Evolutionary conservation across 2,888 invertebrate species (phyloP).

Genomic region (Chromoteleia sp.): DNA sequence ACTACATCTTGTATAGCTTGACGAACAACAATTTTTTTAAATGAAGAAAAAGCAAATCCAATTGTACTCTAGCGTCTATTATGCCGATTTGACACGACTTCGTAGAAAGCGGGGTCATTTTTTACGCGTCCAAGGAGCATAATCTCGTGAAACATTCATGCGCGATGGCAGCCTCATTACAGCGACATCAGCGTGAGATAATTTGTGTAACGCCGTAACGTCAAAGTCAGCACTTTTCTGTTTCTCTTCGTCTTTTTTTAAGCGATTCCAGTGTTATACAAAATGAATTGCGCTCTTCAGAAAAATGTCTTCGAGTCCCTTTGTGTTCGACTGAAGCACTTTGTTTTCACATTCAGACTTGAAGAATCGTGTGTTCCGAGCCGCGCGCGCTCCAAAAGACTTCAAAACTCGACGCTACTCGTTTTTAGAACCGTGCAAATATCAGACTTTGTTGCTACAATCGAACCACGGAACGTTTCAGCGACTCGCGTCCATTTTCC

Average conservation of each 20-base stretch:
- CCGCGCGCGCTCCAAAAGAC: conserved; percentile 14
- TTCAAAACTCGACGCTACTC: conserved; percentile 9
- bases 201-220: conserved; percentile 39
- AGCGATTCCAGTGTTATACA: conserved; percentile 35
- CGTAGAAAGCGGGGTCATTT: conserved; percentile 16
- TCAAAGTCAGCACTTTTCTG: conserved; percentile 16
- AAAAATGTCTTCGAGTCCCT: conserved; percentile 53
- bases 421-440: conserved; percentile 45
- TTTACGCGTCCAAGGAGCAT: conserved; percentile 1
- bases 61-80: neutral
- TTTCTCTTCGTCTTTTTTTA: conserved; percentile 12
- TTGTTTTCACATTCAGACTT: conserved; percentile 52
- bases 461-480: neutral
- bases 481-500: neutral
- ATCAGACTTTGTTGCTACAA: conserved; percentile 18
- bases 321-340: conserved; percentile 40
- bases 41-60: neutral
- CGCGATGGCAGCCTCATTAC: conserved; percentile 39
- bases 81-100: neutral
- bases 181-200: conserved; percentile 47
- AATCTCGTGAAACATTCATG: conserved; percentile 8
- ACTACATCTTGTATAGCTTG: too few species aligned
- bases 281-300: conserved; percentile 46
- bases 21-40: neutral
- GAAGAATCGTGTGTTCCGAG: conserved; percentile 28